Evolutionary conservation across 2,888 invertebrate species (phyloP).

Genomic region (Leuctra nigra): DNA sequence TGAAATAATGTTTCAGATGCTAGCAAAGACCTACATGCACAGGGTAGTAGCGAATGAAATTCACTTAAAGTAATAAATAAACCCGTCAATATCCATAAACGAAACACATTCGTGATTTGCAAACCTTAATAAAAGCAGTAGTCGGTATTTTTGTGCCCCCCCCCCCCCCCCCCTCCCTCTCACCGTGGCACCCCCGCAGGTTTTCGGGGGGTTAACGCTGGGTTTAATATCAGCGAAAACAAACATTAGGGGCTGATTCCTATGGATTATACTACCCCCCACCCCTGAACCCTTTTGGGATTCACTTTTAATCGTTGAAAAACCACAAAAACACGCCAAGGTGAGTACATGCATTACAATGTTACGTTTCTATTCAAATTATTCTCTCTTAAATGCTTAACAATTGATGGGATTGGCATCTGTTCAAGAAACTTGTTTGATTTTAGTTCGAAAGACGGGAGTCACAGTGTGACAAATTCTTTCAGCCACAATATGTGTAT

Average conservation of each 20-base stretch:
- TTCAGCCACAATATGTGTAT: too few relatives aligned
- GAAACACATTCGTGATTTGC: too few relatives aligned
- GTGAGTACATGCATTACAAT: conserved; percentile 3
- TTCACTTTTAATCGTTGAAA: conserved; percentile 9
- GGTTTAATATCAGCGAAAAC: conserved; percentile 25
- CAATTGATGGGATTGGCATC: too few relatives aligned
- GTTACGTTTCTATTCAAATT: neutral
- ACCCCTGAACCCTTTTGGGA: conserved; percentile 5
- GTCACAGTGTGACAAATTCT: too few relatives aligned
- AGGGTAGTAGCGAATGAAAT: too few relatives aligned
- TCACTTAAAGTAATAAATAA: too few relatives aligned
- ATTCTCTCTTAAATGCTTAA: neutral
- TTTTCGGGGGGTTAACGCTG: conserved; percentile 39
- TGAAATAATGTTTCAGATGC: too few relatives aligned
- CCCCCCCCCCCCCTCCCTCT: conserved; percentile 18
- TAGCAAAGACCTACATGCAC: too few relatives aligned
- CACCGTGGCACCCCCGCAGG: conserved; percentile 1
- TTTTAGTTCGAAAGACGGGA: too few relatives aligned
- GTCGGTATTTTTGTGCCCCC: conserved; percentile 7
- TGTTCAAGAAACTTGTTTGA: too few relatives aligned
- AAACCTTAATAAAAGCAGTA: too few relatives aligned
- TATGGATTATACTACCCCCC: conserved; percentile 23
- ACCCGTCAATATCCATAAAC: too few relatives aligned
- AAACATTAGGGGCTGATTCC: conserved; percentile 25
- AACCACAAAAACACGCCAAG: conserved; percentile 16